These are phyloP conservation scores for Molothrus ater DNA, from an alignment of 2,797 vertebrate genomes.

Conservation along the genomic window DNA sequence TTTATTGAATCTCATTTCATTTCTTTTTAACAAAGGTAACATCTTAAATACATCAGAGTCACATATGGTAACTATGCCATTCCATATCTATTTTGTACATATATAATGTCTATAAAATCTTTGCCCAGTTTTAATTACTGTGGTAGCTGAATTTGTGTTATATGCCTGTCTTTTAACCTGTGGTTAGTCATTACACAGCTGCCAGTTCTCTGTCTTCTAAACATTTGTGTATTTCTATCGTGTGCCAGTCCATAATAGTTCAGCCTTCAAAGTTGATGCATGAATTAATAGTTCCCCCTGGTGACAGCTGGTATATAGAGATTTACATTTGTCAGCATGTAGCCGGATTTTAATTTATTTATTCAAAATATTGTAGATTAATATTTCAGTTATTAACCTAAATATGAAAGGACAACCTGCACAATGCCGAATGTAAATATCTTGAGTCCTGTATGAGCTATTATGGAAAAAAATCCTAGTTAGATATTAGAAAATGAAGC, in stretches of 20 bases:
- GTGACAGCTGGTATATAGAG: slow-evolving; percentile 32
- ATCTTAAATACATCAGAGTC: neutral
- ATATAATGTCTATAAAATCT: neutral
- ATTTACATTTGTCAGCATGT: slow-evolving; percentile 21
- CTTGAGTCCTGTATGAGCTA: neutral
- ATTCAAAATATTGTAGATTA: slow-evolving; percentile 6
- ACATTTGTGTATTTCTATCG: neutral
- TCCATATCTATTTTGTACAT: neutral
- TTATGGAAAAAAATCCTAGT: neutral
- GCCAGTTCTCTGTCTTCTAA: neutral
- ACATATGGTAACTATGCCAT: slow-evolving; percentile 25
- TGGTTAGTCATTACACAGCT: neutral
- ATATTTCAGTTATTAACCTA: slow-evolving; percentile 33
- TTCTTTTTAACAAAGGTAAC: neutral
- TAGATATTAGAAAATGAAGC: neutral
- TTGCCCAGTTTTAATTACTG: neutral
- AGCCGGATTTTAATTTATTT: slow-evolving; percentile 18
- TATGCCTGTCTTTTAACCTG: neutral
- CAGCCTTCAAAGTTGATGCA: neutral
- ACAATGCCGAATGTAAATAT: neutral
- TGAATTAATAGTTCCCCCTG: slow-evolving; percentile 57
- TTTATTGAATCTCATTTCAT: slow-evolving; percentile 31
- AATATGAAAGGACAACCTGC: neutral
- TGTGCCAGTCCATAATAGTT: neutral
- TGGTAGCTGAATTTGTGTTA: neutral